Evolutionary conservation across 1,140 invertebrate genomes (phyloP).

Genomic region (Chironomus striatipennis): DNA sequence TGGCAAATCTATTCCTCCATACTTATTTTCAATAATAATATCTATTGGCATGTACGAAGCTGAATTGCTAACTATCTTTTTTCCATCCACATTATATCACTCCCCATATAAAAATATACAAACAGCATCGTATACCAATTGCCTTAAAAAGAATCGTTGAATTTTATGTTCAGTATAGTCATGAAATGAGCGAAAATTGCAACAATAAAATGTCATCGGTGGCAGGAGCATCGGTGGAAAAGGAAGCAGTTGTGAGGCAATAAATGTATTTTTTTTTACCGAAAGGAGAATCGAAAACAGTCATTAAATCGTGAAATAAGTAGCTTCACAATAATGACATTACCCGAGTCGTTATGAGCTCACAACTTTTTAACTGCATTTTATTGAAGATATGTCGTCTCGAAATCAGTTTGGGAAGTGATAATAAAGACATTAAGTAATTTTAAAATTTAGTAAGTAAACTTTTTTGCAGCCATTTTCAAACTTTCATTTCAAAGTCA

Average conservation of each 20-base stretch:
- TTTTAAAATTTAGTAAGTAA: no score
- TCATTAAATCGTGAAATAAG: slow-evolving; percentile 20
- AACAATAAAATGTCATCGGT: background rate
- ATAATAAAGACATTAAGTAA: no score
- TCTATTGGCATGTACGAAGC: background rate
- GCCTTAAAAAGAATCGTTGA: background rate
- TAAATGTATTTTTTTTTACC: slow-evolving; percentile 4
- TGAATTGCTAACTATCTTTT: slow-evolving; percentile 6
- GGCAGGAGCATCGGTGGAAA: background rate
- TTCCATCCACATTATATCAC: background rate
- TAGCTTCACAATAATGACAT: slow-evolving; percentile 4
- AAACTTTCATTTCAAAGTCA: no score
- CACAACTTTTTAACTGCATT: no score
- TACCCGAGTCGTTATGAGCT: background rate
- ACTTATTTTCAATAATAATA: background rate
- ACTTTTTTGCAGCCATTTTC: no score
- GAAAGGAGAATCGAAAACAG: background rate
- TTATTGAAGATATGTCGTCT: no score
- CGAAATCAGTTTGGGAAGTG: no score
- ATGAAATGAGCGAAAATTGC: slow-evolving; percentile 8
- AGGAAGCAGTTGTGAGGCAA: background rate
- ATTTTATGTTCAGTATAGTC: background rate
- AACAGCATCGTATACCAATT: background rate
- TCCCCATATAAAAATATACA: background rate
- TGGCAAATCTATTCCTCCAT: background rate